Percentiles rank a stretch among this genome's conserved stretches.
Evolutionary conservation across 2,888 invertebrate species (phyloP).

Genomic region (Scaptomyza parva): DNA sequence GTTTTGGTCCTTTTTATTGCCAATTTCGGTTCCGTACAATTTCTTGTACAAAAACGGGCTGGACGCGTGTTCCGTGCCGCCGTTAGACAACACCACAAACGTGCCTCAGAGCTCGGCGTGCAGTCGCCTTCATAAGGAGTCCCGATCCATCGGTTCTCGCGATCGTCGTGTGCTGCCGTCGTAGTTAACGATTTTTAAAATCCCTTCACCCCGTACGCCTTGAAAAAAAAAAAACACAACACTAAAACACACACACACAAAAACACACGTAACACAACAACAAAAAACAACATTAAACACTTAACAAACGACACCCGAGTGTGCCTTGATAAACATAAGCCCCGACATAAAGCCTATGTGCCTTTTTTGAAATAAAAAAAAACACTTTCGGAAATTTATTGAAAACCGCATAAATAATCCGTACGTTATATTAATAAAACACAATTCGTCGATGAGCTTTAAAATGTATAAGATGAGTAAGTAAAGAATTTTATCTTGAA

Average conservation of each 20-base stretch:
- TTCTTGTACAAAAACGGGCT: constrained; percentile 69
- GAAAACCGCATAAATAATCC: constrained; percentile 19
- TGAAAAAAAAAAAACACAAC: constrained; percentile 15
- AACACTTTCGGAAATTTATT: constrained; percentile 23
- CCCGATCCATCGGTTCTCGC: constrained; percentile 29
- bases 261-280: constrained; percentile 22
- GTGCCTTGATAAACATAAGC: constrained; percentile 63
- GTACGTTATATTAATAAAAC: constrained; percentile 25
- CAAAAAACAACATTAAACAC: background rate
- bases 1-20: constrained; percentile 35
- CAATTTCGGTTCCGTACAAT: constrained; percentile 72
- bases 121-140: constrained; percentile 52
- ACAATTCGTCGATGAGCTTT: constrained; percentile 39
- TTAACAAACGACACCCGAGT: constrained; percentile 47
- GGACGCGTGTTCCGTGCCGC: constrained; percentile 56
- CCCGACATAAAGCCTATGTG: constrained; percentile 53
- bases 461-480: constrained; percentile 70
- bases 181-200: constrained; percentile 79
- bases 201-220: constrained; percentile 64
- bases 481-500: constrained; percentile 40
- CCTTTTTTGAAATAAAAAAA: constrained; percentile 66
- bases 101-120: constrained; percentile 79
- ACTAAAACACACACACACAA: background rate
- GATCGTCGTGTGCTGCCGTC: constrained; percentile 64
- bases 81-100: constrained; percentile 77